These are phyloP conservation scores for Decapterus maruadsi DNA, from an alignment of 2,797 vertebrate species.

Conservation along the genomic window DNA sequence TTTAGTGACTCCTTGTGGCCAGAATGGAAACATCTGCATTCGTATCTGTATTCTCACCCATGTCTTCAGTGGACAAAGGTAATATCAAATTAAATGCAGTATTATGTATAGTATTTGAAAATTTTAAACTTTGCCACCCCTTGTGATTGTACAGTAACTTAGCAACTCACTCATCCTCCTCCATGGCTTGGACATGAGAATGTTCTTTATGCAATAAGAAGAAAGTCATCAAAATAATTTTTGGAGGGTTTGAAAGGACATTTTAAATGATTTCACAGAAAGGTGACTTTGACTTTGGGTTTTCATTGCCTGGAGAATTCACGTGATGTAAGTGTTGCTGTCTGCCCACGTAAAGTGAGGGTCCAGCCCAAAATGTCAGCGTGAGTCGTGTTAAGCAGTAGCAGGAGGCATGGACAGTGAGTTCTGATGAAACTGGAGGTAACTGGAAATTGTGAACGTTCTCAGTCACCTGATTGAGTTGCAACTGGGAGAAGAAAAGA, in stretches of 20 bases:
- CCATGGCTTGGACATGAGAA: not conserved
- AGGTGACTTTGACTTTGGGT: not conserved
- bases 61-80: not conserved
- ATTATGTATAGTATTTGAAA: not conserved
- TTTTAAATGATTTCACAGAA: not conserved
- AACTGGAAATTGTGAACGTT: not conserved
- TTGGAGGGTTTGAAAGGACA: not conserved
- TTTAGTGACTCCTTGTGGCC: not conserved
- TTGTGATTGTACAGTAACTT: not conserved
- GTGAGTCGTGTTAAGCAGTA: not conserved
- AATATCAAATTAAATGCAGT: not conserved
- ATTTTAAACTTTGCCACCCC: not conserved
- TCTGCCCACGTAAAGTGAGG: not conserved
- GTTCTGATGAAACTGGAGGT: not conserved
- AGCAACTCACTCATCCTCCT: not conserved
- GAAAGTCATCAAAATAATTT: not conserved
- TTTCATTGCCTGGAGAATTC: not conserved
- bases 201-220: not conserved
- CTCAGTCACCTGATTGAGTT: slow-evolving; percentile 1
- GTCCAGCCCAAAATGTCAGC: not conserved
- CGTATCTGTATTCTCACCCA: not conserved
- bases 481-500: not conserved
- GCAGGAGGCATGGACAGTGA: not conserved
- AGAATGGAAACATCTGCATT: not conserved
- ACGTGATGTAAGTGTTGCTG: not conserved